phyloP scores from a whole-genome alignment of 2,888 invertebrate species.

The Julus scandinavius region DNA sequence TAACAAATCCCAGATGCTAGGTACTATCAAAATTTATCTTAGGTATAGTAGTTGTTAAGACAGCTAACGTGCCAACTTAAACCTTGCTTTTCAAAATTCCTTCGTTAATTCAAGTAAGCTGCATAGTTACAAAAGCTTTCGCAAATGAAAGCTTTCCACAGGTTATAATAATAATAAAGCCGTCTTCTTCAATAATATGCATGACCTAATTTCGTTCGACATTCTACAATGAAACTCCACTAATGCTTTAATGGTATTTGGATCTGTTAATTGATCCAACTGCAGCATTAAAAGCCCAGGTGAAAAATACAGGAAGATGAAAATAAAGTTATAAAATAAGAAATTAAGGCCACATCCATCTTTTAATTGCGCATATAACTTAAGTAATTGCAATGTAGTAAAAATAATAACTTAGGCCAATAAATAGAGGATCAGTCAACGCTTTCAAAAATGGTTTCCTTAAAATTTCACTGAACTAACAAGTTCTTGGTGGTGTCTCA shows the following conservation, averaged over 20 bases:
- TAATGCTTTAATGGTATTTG: conserved; percentile 10
- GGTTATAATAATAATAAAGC: conserved; percentile 6
- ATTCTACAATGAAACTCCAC: background rate
- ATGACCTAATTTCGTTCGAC: conserved; percentile 14
- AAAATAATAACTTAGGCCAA: background rate
- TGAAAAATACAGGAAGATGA: conserved; percentile 3
- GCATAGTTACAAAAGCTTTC: conserved; percentile 21
- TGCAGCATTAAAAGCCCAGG: background rate
- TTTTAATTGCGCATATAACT: no score
- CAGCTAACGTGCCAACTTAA: background rate
- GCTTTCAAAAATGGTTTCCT: background rate
- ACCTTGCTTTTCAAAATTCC: background rate
- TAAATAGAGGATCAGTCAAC: background rate
- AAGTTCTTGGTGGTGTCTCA: background rate
- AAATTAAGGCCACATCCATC: background rate
- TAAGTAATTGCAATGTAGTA: no score
- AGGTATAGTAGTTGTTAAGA: no score
- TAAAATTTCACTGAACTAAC: background rate
- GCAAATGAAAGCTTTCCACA: background rate
- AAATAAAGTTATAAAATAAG: background rate
- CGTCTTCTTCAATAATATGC: background rate
- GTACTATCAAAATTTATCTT: background rate
- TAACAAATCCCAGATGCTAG: conserved; percentile 10
- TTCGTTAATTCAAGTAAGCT: background rate
- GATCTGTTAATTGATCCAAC: background rate